A percentile compares a stretch with the other conserved stretches of the same genome.
Evolutionary conservation across 2,113 vertebrate genomes (phyloP).

Genomic region (Perca fluviatilis): DNA sequence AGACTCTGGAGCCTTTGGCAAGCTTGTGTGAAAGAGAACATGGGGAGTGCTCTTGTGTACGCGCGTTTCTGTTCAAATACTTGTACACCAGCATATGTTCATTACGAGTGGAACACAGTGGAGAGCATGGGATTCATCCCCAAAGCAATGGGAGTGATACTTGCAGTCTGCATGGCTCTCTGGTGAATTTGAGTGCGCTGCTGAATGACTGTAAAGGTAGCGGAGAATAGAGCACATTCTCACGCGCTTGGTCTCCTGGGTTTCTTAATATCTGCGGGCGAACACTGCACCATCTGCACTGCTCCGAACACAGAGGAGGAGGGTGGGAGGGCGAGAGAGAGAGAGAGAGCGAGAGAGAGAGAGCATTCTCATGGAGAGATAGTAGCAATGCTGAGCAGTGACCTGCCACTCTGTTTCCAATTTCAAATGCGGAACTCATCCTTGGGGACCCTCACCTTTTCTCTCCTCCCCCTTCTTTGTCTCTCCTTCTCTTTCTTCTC

Average conservation of each 20-base stretch:
- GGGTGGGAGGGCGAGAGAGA: not conserved
- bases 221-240: slow-evolving; percentile 59
- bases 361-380: slow-evolving; percentile 50
- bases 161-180: slow-evolving; percentile 33
- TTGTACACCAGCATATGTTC: slow-evolving; percentile 53
- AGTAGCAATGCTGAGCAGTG: slow-evolving; percentile 61
- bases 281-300: slow-evolving; percentile 82
- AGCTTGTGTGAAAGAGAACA: slow-evolving; percentile 46
- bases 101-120: slow-evolving; percentile 49
- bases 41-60: slow-evolving; percentile 18
- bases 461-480: slow-evolving; percentile 32
- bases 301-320: slow-evolving; percentile 57
- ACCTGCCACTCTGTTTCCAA: slow-evolving; percentile 74
- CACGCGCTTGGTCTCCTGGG: slow-evolving; percentile 71
- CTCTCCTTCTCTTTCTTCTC: slow-evolving; percentile 42
- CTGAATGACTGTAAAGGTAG: slow-evolving; percentile 60
- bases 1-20: slow-evolving; percentile 56
- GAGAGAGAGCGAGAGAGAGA: slow-evolving; percentile 31
- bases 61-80: slow-evolving; percentile 32
- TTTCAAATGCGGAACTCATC: slow-evolving; percentile 77
- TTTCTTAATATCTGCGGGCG: slow-evolving; percentile 81
- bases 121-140: slow-evolving; percentile 56
- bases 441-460: slow-evolving; percentile 65
- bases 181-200: slow-evolving; percentile 33
- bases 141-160: slow-evolving; percentile 44